Evolutionary conservation across 2,888 invertebrate species (phyloP), one percentile per base, ranked within the genome.

Genomic region (Pterostichus madidus): DNA sequence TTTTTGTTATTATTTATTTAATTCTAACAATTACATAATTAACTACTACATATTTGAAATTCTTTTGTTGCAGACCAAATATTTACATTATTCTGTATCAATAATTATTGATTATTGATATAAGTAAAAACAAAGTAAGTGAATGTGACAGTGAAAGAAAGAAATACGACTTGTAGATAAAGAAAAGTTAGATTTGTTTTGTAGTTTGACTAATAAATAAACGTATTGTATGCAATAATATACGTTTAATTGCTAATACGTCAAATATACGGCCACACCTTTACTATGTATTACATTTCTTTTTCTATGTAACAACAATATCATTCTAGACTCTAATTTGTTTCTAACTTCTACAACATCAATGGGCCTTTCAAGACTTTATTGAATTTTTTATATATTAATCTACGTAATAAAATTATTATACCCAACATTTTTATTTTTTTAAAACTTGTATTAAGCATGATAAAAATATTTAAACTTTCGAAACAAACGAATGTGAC

Each of bases 171-270:
- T 31, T n/a, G 6, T n/a, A n/a, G 64, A 64, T 13, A 64, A 32
- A 35, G 35, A 64, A 64, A 64, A 64, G n/a, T 32, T 35, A 71
- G 68, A 44, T 44, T 44, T 39, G 68, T 44, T 71, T 44, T 71
- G 68, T 44, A 44, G 68, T 44, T 71, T 71, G 68, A 71, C 68
- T 68, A 44, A 71, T 71, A 71, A 15, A 71, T 71, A 71, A 35
- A 35, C 17, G 68, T 71, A 44, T 71, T 71, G 44, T 71, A 15
- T 71, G 68, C 44, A 71, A 44, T 44, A 71, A 71, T 71, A 71
- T 71, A 71, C 68, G 17, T 71, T 71, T 71, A 71, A 71, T 71
- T 71, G 68, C 68, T 44, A 44, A 71, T 71, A 71, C 68, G 64
- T 71, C 44, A 71, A 71, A 44, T 71, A 71, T 71, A 39, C 15